phyloP scores from a whole-genome alignment of 2,888 invertebrate genomes.

The Drosophila helvetica region DNA sequence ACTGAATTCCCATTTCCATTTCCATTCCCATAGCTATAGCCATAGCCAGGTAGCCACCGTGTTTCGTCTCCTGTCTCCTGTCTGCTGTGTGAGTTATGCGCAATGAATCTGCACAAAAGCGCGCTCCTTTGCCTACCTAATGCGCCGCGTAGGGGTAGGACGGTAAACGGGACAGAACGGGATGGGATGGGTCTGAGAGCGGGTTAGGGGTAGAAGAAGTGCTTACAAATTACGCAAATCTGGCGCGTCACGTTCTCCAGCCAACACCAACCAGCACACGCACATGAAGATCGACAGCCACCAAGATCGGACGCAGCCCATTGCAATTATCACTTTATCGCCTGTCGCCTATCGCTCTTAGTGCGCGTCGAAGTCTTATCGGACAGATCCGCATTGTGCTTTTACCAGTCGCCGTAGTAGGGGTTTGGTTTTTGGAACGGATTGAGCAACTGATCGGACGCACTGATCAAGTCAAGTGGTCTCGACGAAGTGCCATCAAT shows the following conservation, averaged over 20 bases:
- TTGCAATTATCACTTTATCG: background rate
- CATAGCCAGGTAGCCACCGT: constrained; percentile 58
- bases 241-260: constrained; percentile 63
- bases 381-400: constrained; percentile 50
- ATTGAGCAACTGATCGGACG: constrained; percentile 26
- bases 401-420: constrained; percentile 38
- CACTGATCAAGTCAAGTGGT: constrained; percentile 68
- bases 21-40: constrained; percentile 15
- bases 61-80: constrained; percentile 20
- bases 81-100: constrained; percentile 47
- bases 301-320: background rate
- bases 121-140: constrained; percentile 49
- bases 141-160: constrained; percentile 28
- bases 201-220: constrained; percentile 42
- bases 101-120: constrained; percentile 63
- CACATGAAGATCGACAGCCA: background rate
- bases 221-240: constrained; percentile 68
- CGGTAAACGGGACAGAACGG: background rate
- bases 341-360: background rate
- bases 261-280: background rate
- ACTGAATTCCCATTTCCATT: constrained; percentile 44
- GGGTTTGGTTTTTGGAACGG: constrained; percentile 33
- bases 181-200: constrained; percentile 4
- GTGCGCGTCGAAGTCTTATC: constrained; percentile 39
- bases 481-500: constrained; percentile 62